Evolutionary conservation across 2,113 vertebrate genomes (phyloP).

Genomic region (Thamnaconus septentrionalis): DNA sequence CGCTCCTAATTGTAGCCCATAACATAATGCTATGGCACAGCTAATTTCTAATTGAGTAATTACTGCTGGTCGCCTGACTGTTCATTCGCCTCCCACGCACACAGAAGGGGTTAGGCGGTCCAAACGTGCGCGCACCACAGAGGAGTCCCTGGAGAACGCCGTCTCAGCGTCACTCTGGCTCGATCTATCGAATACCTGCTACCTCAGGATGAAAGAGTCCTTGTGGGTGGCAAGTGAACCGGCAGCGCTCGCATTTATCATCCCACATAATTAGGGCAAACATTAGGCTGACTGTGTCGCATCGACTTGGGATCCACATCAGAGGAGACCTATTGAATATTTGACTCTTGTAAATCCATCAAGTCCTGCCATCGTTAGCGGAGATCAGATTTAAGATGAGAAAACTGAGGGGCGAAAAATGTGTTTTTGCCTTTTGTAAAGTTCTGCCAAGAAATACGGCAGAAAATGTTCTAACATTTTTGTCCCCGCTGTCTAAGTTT

Average conservation of each 20-base stretch:
- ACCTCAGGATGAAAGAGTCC: conserved; percentile 7
- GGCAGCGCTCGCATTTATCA: conserved; percentile 5
- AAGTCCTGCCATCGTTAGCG: too few relatives aligned
- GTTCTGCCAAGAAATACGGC: too few relatives aligned
- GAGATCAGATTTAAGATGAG: too few relatives aligned
- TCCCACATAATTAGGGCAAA: not conserved
- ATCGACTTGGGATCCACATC: too few relatives aligned
- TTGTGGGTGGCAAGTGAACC: conserved; percentile 1
- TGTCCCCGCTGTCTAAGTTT: not conserved
- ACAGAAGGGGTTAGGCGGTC: conserved; percentile 20
- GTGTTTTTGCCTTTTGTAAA: too few relatives aligned
- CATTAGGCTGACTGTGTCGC: not conserved
- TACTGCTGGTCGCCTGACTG: conserved; percentile 26
- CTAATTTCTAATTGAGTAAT: conserved; percentile 51
- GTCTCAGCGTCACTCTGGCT: not conserved
- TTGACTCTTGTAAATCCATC: too few relatives aligned
- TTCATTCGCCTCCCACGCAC: conserved; percentile 30
- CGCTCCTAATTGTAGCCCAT: conserved; percentile 33
- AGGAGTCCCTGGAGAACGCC: conserved; percentile 13
- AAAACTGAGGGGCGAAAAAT: too few relatives aligned
- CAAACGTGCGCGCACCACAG: conserved; percentile 20
- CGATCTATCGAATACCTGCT: conserved; percentile 17
- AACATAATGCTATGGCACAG: conserved; percentile 19
- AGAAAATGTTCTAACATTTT: too few relatives aligned
- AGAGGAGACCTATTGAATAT: too few relatives aligned